Conservation (phyloP, 2,888 invertebrate genomes). For the Dinocampus coccinellae region DNA sequence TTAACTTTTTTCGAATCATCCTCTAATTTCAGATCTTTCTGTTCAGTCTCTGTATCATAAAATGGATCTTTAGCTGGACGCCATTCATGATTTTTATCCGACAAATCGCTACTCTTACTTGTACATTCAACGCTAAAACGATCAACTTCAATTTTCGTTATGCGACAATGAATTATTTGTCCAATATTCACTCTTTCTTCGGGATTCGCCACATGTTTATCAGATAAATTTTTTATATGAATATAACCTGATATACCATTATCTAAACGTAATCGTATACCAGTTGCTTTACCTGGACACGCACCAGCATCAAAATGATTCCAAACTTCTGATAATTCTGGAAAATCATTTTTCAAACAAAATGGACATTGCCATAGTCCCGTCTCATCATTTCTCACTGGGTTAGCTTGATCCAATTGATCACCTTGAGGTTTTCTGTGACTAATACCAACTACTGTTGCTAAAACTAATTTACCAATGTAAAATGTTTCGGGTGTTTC, state of each 20-base stretch:
- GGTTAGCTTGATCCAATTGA: slow-evolving; percentile 95
- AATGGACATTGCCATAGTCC: slow-evolving; percentile 98
- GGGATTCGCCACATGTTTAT: slow-evolving; percentile 93
- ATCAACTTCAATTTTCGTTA: slow-evolving; percentile 96
- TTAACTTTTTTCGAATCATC: slow-evolving; percentile 87
- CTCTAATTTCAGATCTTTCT: slow-evolving; percentile 82
- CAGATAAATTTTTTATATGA: slow-evolving; percentile 93
- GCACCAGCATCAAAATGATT: slow-evolving; percentile 96
- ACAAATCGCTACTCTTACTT: slow-evolving; percentile 91
- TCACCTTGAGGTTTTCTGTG: slow-evolving; percentile 92
- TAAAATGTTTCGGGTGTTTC: slow-evolving; percentile 96
- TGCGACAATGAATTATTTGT: slow-evolving; percentile 87
- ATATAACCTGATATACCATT: slow-evolving; percentile 95
- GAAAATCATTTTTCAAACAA: slow-evolving; percentile 95
- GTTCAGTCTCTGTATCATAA: slow-evolving; percentile 90
- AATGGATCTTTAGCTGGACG: slow-evolving; percentile 89
- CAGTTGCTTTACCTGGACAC: slow-evolving; percentile 96
- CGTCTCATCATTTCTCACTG: slow-evolving; percentile 93
- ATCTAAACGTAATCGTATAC: slow-evolving; percentile 89
- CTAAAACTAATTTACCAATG: slow-evolving; percentile 87
- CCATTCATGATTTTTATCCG: slow-evolving; percentile 93
- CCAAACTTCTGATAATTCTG: slow-evolving; percentile 97
- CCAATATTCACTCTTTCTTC: slow-evolving; percentile 90
- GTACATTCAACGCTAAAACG: slow-evolving; percentile 94
- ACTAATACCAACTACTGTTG: slow-evolving; percentile 85